phyloP scores from a whole-genome alignment of 2,797 vertebrate species.

The Rhinella marina region DNA sequence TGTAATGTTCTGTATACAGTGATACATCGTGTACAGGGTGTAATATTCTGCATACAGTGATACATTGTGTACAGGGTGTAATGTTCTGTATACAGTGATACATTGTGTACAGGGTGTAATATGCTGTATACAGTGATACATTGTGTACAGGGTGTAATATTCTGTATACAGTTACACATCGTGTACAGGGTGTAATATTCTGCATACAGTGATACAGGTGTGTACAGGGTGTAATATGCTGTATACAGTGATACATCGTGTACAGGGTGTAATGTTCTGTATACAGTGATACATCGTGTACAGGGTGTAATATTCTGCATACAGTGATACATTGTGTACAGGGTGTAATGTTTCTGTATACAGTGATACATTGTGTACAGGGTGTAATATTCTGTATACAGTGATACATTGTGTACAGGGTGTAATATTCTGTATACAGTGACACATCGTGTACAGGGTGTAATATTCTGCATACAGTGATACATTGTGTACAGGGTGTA shows the following conservation, averaged over 20 bases:
- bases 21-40: background rate
- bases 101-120: background rate
- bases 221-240: background rate
- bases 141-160: background rate
- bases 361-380: background rate
- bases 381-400: background rate
- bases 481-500: background rate
- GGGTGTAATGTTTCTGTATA: background rate
- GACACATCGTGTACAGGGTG: too few relatives aligned
- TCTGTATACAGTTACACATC: background rate
- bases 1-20: background rate
- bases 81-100: background rate
- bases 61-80: background rate
- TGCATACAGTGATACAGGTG: background rate
- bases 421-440: background rate
- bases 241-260: background rate
- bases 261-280: background rate
- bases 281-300: background rate
- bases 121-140: background rate
- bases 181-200: background rate
- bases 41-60: background rate
- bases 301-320: background rate
- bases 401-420: background rate
- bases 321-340: background rate
- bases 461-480: too few relatives aligned